Evolutionary conservation across 1,140 invertebrate species (phyloP).

Genomic region (Elymnias hypermnestra): DNA sequence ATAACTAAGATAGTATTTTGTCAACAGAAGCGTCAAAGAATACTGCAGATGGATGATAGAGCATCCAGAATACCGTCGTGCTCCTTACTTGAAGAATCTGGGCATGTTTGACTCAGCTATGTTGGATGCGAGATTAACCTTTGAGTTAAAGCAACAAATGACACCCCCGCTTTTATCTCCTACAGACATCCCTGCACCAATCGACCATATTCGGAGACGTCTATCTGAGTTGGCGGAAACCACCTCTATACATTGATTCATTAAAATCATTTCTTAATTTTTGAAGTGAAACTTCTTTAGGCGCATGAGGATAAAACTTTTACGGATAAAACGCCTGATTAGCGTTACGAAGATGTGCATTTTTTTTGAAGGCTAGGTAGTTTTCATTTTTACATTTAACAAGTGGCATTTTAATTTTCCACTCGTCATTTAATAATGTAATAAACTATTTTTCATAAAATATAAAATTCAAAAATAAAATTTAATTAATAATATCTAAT

Average conservation of each 20-base stretch:
- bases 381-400: too few species aligned
- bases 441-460: too few species aligned
- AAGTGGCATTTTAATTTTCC: too few species aligned
- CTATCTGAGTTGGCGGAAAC: constrained; percentile 41
- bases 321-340: too few species aligned
- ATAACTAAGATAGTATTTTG: background rate
- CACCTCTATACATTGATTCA: background rate
- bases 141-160: constrained; percentile 35
- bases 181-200: constrained; percentile 30
- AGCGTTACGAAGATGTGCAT: too few species aligned
- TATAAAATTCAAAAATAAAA: too few species aligned
- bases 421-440: too few species aligned
- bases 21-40: constrained; percentile 68
- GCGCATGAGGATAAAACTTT: too few species aligned
- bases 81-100: constrained; percentile 62
- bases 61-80: constrained; percentile 61
- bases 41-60: constrained; percentile 75
- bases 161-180: constrained; percentile 16
- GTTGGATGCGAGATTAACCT: constrained; percentile 50
- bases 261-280: background rate
- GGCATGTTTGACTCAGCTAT: constrained; percentile 61
- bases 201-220: constrained; percentile 43
- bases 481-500: too few species aligned
- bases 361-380: too few species aligned
- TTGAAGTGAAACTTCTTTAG: too few species aligned